Percentiles rank a stretch among this genome's conserved stretches.
phyloP scores from a whole-genome alignment of 2,113 vertebrate genomes.

The western clawed frog (Xenopus tropicalis) region DNA sequence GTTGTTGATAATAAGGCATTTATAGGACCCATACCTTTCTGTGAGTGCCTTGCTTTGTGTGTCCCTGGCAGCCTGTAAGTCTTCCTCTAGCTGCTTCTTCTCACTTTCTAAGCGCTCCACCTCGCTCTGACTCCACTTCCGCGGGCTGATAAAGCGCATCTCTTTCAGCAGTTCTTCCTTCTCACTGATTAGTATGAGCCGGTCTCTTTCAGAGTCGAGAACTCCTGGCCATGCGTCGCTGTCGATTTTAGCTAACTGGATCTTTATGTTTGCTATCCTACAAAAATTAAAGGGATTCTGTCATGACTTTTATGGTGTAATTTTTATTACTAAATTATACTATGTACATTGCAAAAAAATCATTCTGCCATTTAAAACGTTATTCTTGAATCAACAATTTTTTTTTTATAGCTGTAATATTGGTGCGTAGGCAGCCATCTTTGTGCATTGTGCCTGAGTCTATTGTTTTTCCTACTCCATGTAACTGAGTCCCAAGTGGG shows the following conservation, averaged over 20 bases:
- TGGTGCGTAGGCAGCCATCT: too few species aligned
- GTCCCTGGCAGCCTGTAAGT: conserved; percentile 89
- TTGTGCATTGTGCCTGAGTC: too few species aligned
- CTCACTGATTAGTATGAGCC: conserved; percentile 92
- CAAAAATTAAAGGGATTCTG: conserved; percentile 1
- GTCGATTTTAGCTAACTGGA: conserved; percentile 92
- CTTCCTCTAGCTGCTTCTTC: conserved; percentile 83
- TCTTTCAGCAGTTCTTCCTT: conserved; percentile 97
- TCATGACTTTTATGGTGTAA: too few species aligned
- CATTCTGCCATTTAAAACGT: too few species aligned
- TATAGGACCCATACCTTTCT: conserved; percentile 68
- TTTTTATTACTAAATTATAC: too few species aligned
- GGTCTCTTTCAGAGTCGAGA: conserved; percentile 90
- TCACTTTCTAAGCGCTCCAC: conserved; percentile 81
- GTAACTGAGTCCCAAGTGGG: too few species aligned
- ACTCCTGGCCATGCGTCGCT: conserved; percentile 94
- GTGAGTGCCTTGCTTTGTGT: conserved; percentile 95
- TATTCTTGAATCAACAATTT: too few species aligned
- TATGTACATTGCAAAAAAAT: too few species aligned
- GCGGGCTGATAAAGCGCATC: conserved; percentile 83
- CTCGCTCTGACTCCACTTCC: conserved; percentile 77
- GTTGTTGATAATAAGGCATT: too few species aligned
- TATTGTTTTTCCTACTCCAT: too few species aligned
- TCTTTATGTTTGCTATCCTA: conserved; percentile 89
- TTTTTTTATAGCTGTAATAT: too few species aligned